A percentile compares a stretch with the other conserved stretches of the same genome.
These are phyloP conservation scores for Litoditis marina DNA, from an alignment of 2,888 invertebrate species.

Conservation along the genomic window DNA sequence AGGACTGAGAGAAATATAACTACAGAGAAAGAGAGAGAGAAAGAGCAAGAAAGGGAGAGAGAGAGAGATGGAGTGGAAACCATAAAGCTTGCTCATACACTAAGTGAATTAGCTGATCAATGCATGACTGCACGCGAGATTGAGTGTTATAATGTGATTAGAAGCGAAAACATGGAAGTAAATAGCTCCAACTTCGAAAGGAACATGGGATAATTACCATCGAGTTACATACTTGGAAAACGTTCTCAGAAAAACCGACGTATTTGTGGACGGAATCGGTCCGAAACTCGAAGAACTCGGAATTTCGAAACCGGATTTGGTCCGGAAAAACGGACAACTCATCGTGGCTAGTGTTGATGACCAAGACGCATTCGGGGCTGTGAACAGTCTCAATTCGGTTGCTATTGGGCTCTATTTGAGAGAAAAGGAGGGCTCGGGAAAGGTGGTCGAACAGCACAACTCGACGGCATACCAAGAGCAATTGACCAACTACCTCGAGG, in stretches of 20 bases:
- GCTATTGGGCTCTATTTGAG: constrained; percentile 13
- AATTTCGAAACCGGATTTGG: constrained; percentile 2
- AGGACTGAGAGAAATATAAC: too few relatives aligned
- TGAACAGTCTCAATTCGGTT: constrained; percentile 17
- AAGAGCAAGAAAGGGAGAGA: too few relatives aligned
- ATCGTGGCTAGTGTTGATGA: constrained; percentile 18
- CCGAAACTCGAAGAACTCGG: constrained; percentile 5
- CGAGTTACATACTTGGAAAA: constrained; percentile 13
- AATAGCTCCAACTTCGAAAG: too few relatives aligned
- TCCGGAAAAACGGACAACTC: constrained; percentile 14
- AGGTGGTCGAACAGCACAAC: constrained; percentile 6
- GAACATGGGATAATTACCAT: too few relatives aligned
- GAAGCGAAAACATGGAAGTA: too few relatives aligned
- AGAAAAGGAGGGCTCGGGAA: constrained; percentile 9
- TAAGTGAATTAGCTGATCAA: too few relatives aligned
- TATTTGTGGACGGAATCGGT: constrained; percentile 14
- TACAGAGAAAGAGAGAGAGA: too few relatives aligned
- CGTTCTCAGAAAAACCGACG: constrained; percentile 15
- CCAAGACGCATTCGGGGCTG: constrained; percentile 11
- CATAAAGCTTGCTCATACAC: too few relatives aligned
- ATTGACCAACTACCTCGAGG: constrained; percentile 3
- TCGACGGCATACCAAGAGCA: constrained; percentile 5
- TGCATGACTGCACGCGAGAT: too few relatives aligned
- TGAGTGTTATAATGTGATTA: too few relatives aligned
- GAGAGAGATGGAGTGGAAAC: too few relatives aligned